These are phyloP conservation scores for Limosa lapponica DNA, from an alignment of 2,797 vertebrate species.

Conservation along the genomic window DNA sequence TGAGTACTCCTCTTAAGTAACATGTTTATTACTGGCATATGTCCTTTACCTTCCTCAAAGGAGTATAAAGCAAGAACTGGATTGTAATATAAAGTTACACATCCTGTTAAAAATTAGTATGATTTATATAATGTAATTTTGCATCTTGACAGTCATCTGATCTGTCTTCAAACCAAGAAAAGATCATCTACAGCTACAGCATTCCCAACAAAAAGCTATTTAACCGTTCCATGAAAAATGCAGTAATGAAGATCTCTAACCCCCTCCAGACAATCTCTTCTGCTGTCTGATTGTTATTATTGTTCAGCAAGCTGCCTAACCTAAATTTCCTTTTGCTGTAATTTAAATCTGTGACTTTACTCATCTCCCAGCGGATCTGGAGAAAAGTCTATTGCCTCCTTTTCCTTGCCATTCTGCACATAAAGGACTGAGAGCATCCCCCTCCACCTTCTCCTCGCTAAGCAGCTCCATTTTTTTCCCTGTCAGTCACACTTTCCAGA, in stretches of 20 bases:
- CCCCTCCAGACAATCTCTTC: not conserved
- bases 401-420: not conserved
- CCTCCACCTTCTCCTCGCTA: not conserved
- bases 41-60: not conserved
- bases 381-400: not conserved
- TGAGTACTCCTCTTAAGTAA: not conserved
- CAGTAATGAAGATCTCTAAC: not conserved
- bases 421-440: not conserved
- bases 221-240: not conserved
- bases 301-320: not conserved
- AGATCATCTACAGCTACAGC: not conserved
- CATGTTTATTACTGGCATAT: not conserved
- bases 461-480: not conserved
- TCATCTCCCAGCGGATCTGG: not conserved
- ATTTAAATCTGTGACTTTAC: not conserved
- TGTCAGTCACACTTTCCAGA: not conserved
- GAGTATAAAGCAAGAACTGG: not conserved
- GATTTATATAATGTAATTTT: not conserved
- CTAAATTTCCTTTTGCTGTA: not conserved
- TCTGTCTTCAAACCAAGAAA: not conserved
- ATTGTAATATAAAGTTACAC: not conserved
- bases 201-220: not conserved
- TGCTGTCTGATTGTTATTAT: not conserved
- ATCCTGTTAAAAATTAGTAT: not conserved
- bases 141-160: not conserved